Conservation (phyloP, 2,888 invertebrate species). For the Periphyllus acericola region DNA sequence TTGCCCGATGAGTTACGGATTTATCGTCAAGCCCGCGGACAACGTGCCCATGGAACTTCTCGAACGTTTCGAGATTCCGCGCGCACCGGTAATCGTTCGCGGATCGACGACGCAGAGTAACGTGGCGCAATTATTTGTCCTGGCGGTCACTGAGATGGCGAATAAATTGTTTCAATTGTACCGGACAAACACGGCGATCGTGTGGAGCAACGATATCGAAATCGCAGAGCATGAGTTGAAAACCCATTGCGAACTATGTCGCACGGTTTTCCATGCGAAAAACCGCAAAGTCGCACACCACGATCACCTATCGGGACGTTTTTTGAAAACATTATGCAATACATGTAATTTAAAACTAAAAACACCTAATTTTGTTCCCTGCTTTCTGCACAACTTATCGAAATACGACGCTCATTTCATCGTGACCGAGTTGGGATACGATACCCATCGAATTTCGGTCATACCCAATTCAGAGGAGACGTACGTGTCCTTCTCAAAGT, state of each 20-base stretch:
- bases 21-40: neutral
- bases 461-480: too few relatives aligned
- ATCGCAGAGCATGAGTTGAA: neutral
- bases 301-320: neutral
- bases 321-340: neutral
- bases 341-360: conserved; percentile 4
- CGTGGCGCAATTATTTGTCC: neutral
- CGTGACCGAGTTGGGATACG: too few relatives aligned
- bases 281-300: neutral
- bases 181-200: neutral
- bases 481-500: too few relatives aligned
- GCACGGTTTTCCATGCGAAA: neutral
- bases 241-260: neutral
- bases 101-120: neutral
- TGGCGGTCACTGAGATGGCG: neutral
- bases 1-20: neutral
- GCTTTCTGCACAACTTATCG: too few relatives aligned
- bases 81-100: neutral
- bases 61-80: neutral
- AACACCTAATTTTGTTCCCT: too few relatives aligned
- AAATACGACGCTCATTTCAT: too few relatives aligned
- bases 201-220: neutral
- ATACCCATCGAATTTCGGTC: too few relatives aligned
- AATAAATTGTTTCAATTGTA: neutral
- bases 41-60: neutral